Percentiles rank a stretch among this genome's conserved stretches.
These are phyloP conservation scores for Meriones psammophilus DNA, from an alignment of 2,797 vertebrate species.

Conservation along the genomic window DNA sequence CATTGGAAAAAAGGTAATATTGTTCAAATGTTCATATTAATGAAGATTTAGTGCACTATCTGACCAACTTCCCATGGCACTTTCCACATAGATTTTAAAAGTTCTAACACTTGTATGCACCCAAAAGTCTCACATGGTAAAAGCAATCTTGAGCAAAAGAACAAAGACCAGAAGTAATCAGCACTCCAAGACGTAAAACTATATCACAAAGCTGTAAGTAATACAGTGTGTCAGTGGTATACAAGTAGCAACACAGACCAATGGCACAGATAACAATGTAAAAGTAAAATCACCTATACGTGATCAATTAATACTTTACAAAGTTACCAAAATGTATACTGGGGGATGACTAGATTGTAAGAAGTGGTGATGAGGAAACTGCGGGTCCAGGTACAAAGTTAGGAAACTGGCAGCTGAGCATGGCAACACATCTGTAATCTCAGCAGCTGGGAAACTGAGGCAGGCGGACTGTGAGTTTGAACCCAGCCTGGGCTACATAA, in stretches of 20 bases:
- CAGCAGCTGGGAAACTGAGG: background rate
- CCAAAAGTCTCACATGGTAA: background rate
- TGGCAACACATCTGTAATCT: background rate
- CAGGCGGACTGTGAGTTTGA: background rate
- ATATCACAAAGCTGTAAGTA: background rate
- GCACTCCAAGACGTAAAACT: background rate
- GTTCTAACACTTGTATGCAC: background rate
- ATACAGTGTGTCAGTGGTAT: background rate
- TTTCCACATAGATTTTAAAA: background rate
- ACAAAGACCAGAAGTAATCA: background rate
- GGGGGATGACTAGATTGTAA: background rate
- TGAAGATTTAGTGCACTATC: background rate
- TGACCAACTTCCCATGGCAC: background rate
- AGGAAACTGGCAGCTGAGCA: background rate
- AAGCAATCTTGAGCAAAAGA: constrained; percentile 3
- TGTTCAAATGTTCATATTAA: background rate
- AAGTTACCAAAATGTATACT: background rate
- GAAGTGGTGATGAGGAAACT: background rate
- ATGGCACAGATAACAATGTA: background rate
- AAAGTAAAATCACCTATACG: background rate
- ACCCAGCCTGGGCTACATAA: background rate
- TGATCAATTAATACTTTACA: background rate
- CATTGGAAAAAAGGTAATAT: background rate
- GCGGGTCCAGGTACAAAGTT: background rate
- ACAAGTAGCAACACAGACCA: background rate